Base-by-base conservation (phyloP, 2,888 invertebrate species). In the Noctua pronuba region DNA sequence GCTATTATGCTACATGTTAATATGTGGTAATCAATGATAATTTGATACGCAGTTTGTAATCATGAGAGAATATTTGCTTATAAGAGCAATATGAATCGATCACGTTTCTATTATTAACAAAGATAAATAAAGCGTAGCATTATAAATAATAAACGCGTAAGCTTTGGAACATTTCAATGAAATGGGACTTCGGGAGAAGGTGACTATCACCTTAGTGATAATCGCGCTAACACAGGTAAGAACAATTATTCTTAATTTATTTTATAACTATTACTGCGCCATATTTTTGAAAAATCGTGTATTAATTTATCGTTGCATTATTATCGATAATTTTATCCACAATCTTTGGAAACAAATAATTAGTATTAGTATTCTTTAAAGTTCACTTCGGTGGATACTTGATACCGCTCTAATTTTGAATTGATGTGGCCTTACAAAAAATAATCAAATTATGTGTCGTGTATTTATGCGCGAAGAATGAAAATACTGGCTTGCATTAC, bases 101-200 rank as follows among this genome's bases (percentile, higher is more conserved):
- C 84, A 88, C 87, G 87, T 86, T 66, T 67, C 35, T 24, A 66
- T 79, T 70, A 52, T 35, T 65, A 73, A 44, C 8, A 62, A 24
- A 72, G 71, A 75, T 76, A 74, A 72, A 73, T 74, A 60, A 80
- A 55, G 38, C 18, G 21, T 62, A 55, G 31, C 64, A 60, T 52
- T 85, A 89, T 91, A 92, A 90, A 89, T 90, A 82, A 75, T 69
- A 77, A 69, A 76, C 73, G 60, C 65, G 73, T 82, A 76, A 62
- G 35, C 49, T 76, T 78, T 16, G 60, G 71, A 73, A 77, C 78
- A 84, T 89, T 90, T 86, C 52, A 86, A 77, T 87, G 91, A 80
- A 83, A 95, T 95, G 95, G 92, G 92, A 66, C 88, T 92, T 75
- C 91, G 91, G 65, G 91, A 92, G 86, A 94, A 93, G 86, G 92